These are phyloP conservation scores for Andrena camellia DNA, from an alignment of 2,888 invertebrate genomes.

Conservation along the genomic window DNA sequence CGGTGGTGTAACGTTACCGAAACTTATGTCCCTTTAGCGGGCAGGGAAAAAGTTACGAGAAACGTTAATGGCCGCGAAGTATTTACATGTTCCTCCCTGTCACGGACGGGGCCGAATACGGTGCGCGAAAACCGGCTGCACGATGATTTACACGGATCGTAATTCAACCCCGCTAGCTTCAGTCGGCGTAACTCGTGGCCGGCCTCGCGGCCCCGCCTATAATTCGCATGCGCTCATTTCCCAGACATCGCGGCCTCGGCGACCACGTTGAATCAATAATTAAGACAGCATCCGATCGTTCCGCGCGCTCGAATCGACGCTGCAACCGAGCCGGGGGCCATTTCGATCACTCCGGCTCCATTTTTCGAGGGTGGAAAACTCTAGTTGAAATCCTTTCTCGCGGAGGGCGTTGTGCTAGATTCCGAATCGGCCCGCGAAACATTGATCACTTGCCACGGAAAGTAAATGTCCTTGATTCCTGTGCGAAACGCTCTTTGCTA, in stretches of 20 bases:
- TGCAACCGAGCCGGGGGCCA: background rate
- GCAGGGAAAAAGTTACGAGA: slow-evolving; percentile 49
- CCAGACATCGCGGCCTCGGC: slow-evolving; percentile 64
- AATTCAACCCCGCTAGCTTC: slow-evolving; percentile 59
- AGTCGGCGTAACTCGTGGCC: slow-evolving; percentile 57
- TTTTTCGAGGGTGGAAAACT: background rate
- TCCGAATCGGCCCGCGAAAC: background rate
- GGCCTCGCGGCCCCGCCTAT: slow-evolving; percentile 64
- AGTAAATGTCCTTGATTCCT: too few species aligned
- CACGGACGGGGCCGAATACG: slow-evolving; percentile 30
- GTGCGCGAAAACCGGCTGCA: slow-evolving; percentile 44
- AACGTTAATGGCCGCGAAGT: slow-evolving; percentile 53
- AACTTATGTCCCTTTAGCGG: slow-evolving; percentile 56
- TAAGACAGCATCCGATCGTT: slow-evolving; percentile 63
- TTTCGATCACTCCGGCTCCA: slow-evolving; percentile 17
- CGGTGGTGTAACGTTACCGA: slow-evolving; percentile 51
- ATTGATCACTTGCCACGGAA: background rate
- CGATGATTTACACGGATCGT: slow-evolving; percentile 62
- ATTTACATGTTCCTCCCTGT: slow-evolving; percentile 48
- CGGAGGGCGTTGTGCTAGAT: background rate
- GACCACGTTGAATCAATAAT: slow-evolving; percentile 67
- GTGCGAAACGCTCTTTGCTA: too few species aligned
- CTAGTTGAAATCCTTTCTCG: background rate
- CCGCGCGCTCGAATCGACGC: slow-evolving; percentile 23
- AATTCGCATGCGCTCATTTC: slow-evolving; percentile 70